phyloP scores from a whole-genome alignment of 64 coral and sea anemone species.

The Porites lutea region DNA sequence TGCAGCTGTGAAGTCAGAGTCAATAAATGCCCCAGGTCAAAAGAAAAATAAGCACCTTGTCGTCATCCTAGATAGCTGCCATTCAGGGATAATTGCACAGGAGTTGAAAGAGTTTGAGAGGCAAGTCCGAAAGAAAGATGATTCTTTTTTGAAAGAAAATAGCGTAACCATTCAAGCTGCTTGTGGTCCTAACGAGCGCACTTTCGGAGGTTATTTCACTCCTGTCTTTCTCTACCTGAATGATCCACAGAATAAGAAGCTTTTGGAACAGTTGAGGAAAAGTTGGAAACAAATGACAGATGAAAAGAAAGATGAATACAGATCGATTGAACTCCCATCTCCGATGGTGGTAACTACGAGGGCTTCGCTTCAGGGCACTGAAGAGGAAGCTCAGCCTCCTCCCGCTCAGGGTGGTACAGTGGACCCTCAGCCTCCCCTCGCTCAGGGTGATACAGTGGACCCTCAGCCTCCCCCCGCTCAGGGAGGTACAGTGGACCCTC shows the following conservation, averaged over 20 bases:
- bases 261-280: not conserved
- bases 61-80: constrained; percentile 69
- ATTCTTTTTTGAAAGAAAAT: constrained; percentile 1
- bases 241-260: not conserved
- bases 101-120: constrained; percentile 15
- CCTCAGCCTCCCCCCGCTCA: no score
- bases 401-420: no score
- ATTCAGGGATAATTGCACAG: constrained; percentile 57
- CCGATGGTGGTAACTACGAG: constrained; percentile 33
- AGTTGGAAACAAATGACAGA: constrained; percentile 11
- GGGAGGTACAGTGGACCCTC: no score
- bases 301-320: not conserved
- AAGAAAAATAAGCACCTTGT: constrained; percentile 70
- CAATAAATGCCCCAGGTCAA: not conserved
- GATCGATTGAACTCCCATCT: not conserved
- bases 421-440: no score
- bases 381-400: no score
- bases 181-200: not conserved
- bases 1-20: constrained; percentile 6
- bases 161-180: constrained; percentile 64
- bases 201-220: constrained; percentile 37
- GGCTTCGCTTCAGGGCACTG: not conserved
- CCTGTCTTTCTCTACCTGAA: constrained; percentile 46
- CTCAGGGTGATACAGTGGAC: no score
- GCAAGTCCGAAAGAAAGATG: not conserved